Base-by-base conservation (phyloP, 2,888 invertebrate species). In the Pogonocherus hispidulus region DNA sequence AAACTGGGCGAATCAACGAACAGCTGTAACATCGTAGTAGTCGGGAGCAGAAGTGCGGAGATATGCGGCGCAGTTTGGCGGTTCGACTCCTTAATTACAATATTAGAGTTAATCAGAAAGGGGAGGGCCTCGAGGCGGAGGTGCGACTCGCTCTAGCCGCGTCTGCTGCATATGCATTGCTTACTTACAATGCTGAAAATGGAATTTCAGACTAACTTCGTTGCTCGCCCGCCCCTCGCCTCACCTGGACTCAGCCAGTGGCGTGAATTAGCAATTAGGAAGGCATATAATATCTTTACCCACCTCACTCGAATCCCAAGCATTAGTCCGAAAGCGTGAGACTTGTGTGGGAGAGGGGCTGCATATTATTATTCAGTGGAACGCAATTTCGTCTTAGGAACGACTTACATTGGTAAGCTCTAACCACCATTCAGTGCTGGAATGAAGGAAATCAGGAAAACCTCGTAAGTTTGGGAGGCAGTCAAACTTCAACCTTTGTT, bases 91-190 rank as follows among this genome's bases (percentile, higher is more conserved):
- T 78, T 77, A 77, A 78, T 78, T 79, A 77, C 78, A 77, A 79
- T 78, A 78, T 79, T 77, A 77, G 78, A 78, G 77, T 78, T 79
- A 79, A 79, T 79, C 78, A 79, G 78, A 74, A 79, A 79, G 77
- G 76, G 77, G 76, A 71, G 75, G 71, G 63, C 69, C 55, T 64
- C 60, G 62, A 32, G 52, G 54, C 52, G 37, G 66, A 54, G 67
- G 65, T 54, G 47, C 63, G 54, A 60, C 66, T 49, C 68, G 55
- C 57, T 57, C 62, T 63, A 67, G 72, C 75, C 72, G 71, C 77
- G 74, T 78, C 76, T 76, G 75, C 73, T 79, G 79, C 79, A 79
- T 79, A 79, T 79, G 79, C 79, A 79, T 79, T 76, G 78, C 74
- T 72, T 70, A 68, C 70, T 67, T 76, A 73, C 77, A 69, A 71